Evolutionary conservation across 2,113 vertebrate species (phyloP), one percentile per base, ranked within the genome.

Genomic region (Neofelis nebulosa): DNA sequence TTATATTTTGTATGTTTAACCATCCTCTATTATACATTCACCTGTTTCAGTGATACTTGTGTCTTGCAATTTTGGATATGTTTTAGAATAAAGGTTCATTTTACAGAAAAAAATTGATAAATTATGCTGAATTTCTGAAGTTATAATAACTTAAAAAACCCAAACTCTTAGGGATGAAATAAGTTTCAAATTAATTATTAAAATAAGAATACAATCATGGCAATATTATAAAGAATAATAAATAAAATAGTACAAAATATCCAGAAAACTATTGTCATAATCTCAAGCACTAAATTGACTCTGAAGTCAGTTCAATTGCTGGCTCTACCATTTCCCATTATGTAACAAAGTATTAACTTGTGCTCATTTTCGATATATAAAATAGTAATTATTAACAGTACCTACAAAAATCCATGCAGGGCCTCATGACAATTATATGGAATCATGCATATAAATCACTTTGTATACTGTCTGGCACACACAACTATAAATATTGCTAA

Each of bases 41-140:
- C 95, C 97, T 98, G 79, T 98, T 98, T 97, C 97, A 98, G 94
- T 98, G 93, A 97, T 98, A 96, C 90, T 97, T 98, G 93, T 98
- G 97, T 98, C 98, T 98, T 98, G 79, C 90, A 97, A 97, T 98
- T 98, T 98, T 98, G 85, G 97, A 98, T 98, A 98, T 86, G 97
- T 98, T 98, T 98, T 99, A 98, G 97, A 98, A 98, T 98, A 99
- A 99, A 98, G 92, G 98, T 98, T 98, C 97, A 98, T 98, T 98
- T 98, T 98, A 96, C 95, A 98, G 98, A 98, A 98, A 98, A 98
- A 97, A 95, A 92, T 98, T 98, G 83, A 97, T 90, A 97, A 98
- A 94, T 78, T 91, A 84, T 98, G 38, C 97, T 94, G 36, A 71
- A 63, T 89, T 96, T 95, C 29, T 95, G 3, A 50, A 95, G n/a